Evolutionary conservation across 2,797 vertebrate species (phyloP).

Genomic region (Centropyge bicolor): DNA sequence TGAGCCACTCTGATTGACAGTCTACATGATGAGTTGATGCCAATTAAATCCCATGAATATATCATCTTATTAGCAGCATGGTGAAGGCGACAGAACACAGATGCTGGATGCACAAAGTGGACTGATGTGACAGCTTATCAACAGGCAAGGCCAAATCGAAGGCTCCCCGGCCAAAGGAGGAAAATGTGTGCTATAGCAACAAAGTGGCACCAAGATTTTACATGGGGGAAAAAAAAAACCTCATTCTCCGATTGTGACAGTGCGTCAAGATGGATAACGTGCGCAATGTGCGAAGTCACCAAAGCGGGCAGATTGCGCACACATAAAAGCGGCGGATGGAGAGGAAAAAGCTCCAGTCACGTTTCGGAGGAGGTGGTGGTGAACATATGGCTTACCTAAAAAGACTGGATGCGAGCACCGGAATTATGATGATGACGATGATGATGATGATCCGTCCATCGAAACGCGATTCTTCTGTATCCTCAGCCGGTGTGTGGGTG

Average conservation of each 20-base stretch:
- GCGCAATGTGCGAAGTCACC: conserved; percentile 81
- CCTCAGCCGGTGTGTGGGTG: conserved; percentile 60
- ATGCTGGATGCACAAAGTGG: conserved; percentile 55
- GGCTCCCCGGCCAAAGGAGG: conserved; percentile 54
- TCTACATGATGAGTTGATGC: conserved; percentile 64
- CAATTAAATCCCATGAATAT: conserved; percentile 70
- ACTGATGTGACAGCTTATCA: conserved; percentile 76
- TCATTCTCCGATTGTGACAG: conserved; percentile 75
- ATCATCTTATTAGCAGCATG: conserved; percentile 56
- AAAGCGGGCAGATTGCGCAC: conserved; percentile 76
- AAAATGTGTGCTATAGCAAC: conserved; percentile 72
- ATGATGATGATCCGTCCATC: conserved; percentile 71
- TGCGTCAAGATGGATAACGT: conserved; percentile 80
- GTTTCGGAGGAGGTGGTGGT: conserved; percentile 50
- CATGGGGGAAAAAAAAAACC: conserved; percentile 22
- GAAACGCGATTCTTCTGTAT: conserved; percentile 63
- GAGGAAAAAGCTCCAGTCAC: conserved; percentile 58
- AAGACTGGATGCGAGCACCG: conserved; percentile 65
- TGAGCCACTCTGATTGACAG: conserved; percentile 63
- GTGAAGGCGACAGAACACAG: conserved; percentile 36
- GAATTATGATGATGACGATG: conserved; percentile 66
- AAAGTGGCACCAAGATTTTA: conserved; percentile 66
- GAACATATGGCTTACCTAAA: conserved; percentile 78
- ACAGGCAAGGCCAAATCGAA: conserved; percentile 80
- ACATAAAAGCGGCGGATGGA: conserved; percentile 61